These are phyloP conservation scores for Tenthredo mesomela DNA, from an alignment of 2,888 invertebrate genomes.

Conservation along the genomic window DNA sequence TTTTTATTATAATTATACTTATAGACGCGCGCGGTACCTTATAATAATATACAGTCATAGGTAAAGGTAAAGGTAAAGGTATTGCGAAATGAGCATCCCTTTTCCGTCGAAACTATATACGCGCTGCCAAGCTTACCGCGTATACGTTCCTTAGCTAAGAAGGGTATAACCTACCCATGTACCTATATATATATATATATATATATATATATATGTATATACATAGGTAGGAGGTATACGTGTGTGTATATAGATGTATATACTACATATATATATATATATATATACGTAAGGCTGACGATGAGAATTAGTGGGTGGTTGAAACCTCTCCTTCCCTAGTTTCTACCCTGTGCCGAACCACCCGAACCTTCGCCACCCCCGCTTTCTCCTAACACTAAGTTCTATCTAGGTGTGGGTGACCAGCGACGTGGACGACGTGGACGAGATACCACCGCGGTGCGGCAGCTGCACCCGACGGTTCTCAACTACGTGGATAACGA, in stretches of 20 bases:
- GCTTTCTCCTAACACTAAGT: slow-evolving; percentile 69
- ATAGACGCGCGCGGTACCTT: background rate
- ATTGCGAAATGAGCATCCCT: slow-evolving; percentile 44
- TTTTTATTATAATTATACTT: background rate
- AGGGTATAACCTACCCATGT: slow-evolving; percentile 41
- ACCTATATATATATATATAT: slow-evolving; percentile 23
- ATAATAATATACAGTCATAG: background rate
- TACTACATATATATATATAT: slow-evolving; percentile 45
- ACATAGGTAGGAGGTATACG: too few species aligned
- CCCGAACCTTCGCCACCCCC: slow-evolving; percentile 60
- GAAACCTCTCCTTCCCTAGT: slow-evolving; percentile 59
- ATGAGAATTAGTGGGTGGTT: slow-evolving; percentile 63
- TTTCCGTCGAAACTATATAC: slow-evolving; percentile 3
- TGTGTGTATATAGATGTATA: slow-evolving; percentile 42
- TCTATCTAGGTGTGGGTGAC: slow-evolving; percentile 78
- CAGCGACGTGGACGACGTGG: slow-evolving; percentile 67
- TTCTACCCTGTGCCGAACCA: slow-evolving; percentile 55
- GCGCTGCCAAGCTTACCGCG: slow-evolving; percentile 16
- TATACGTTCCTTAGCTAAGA: slow-evolving; percentile 43
- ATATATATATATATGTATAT: background rate
- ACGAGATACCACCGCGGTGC: slow-evolving; percentile 66
- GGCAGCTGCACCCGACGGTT: slow-evolving; percentile 75
- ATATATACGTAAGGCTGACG: slow-evolving; percentile 61
- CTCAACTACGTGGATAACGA: slow-evolving; percentile 64
- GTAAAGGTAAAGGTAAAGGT: slow-evolving; percentile 26